Evolutionary conservation across 2,888 invertebrate species (phyloP), one percentile per base, ranked within the genome.

Genomic region (Melanchra persicariae): DNA sequence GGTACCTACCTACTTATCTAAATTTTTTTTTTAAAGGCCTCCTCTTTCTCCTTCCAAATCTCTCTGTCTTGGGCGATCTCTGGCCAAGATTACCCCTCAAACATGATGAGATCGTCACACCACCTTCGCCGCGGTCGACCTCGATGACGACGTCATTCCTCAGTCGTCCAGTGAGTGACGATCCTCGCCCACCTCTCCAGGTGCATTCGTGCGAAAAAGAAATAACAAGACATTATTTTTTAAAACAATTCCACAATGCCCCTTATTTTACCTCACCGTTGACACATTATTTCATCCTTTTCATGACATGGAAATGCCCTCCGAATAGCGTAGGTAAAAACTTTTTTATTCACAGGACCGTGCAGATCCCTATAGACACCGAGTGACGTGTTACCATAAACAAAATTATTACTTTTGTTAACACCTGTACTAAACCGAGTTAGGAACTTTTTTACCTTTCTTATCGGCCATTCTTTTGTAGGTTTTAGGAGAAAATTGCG

Each of bases 341-440:
- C 54, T 71, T 70, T 60, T 73, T 77, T 74, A 66, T 58, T 60
- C 45, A 49, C 49, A 49, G 4, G 51, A 45, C 64, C 64, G 22
- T n/a, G 55, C 60, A 59, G 72, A 66, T 82, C 71, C 84, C 82
- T 51, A 63, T 40, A 67, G 84, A 67, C 75, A 61, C 54, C 55
- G 40, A 62, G 57, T 67, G 65, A 80, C 68, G 63, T 77, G 70
- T 70, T 60, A 47, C 69, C 71, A 74, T 83, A 81, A 78, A 81
- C 60, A 67, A 78, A 81, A 74, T 70, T 82, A 78, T 82, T 70
- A 81, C 64, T 74, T 84, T 65, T 64, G 61, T 67, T 47, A 77
- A 81, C 78, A 66, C 58, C 65, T 73, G 62, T 76, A 62, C 30
- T 49, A 70, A 71, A 80, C 51, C 58, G 68, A 76, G 83, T 83